Conservation (phyloP, 2,113 vertebrate genomes). For the Charina bottae region DNA sequence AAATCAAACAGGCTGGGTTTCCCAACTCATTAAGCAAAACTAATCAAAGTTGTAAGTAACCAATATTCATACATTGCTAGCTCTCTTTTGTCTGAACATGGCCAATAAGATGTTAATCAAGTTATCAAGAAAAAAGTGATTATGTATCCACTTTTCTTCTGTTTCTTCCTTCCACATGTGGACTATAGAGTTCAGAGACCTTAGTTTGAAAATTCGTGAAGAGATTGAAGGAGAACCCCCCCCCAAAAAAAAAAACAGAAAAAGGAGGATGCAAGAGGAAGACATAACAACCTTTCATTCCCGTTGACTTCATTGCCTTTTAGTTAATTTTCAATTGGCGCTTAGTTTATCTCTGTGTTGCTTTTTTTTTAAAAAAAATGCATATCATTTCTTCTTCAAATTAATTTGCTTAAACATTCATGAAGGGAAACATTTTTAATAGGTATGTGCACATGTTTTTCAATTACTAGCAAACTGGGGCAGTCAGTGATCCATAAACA, state of each 20-base stretch:
- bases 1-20: too few species aligned
- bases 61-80: too few species aligned
- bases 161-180: background rate
- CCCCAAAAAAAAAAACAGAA: background rate
- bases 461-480: constrained; percentile 50
- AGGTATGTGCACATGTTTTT: constrained; percentile 56
- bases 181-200: background rate
- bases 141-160: too few species aligned
- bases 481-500: constrained; percentile 50
- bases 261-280: background rate
- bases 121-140: too few species aligned
- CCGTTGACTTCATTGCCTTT: background rate
- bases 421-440: constrained; percentile 49
- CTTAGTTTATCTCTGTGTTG: constrained; percentile 25
- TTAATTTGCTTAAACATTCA: constrained; percentile 67
- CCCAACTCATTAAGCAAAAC: too few species aligned
- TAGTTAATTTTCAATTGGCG: constrained; percentile 57
- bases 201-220: background rate
- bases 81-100: too few species aligned
- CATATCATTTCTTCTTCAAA: constrained; percentile 51
- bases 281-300: background rate
- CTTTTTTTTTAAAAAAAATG: constrained; percentile 49
- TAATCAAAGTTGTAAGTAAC: too few species aligned
- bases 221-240: background rate
- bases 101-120: too few species aligned